Evolutionary conservation across 2,888 invertebrate species (phyloP), one percentile per base, ranked within the genome.

Genomic region (Ophonus ardosiacus): DNA sequence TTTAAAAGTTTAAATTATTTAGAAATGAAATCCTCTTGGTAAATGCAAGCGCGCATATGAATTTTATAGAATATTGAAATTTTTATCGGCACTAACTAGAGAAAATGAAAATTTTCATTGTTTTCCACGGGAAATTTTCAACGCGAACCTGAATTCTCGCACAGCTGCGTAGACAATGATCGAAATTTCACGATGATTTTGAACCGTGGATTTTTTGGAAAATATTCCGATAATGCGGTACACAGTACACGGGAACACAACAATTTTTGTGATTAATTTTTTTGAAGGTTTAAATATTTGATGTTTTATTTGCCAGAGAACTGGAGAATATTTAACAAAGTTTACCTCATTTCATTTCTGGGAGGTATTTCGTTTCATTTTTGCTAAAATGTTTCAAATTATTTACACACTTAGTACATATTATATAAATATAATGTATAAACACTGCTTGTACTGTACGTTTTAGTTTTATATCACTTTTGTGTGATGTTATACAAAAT

Each of bases 211-310:
- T 80, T 80, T 59, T 59, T 59, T 61, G 24, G 80, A 18, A 80
- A 80, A 80, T 80, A 80, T 80, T 80, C 80, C 24, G 56, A 31
- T 61, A 61, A 80, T 80, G 80, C 80, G 59, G 15, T 7, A 38
- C 80, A 61, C 80, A 31, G 15, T 7, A 38, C 80, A 15, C 63
- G 8, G 57, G 40, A 59, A 38, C 61, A 8, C 38, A 80, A 61
- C 59, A 17, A 80, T 59, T 80, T 80, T 80, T 80, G 57, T 80
- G 80, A 80, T 80, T 61, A 80, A 80, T 80, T 80, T 80, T 79
- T 79, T 61, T 59, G 15, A 38, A 15, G 80, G 57, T 79, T 80
- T 38, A 80, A 80, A 61, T 61, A 80, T 80, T 61, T 80, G 56
- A 31, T 68, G 38, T 68, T 65, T 65, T 63, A 63, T 63, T 63